Conservation (phyloP, 2,888 invertebrate genomes). For the Limnephilus lunatus region DNA sequence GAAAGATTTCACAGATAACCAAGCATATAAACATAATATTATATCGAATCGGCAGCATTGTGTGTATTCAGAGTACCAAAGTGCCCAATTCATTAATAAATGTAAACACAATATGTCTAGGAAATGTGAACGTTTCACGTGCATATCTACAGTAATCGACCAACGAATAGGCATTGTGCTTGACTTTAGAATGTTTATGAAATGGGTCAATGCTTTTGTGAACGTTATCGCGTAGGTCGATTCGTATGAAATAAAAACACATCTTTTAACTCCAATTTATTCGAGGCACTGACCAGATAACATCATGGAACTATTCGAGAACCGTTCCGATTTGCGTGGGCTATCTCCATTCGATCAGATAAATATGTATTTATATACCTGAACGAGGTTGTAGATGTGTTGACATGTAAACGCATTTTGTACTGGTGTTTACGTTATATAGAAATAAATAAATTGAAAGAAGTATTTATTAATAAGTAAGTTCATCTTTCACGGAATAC, state of each 20-base stretch:
- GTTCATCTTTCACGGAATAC: constrained; percentile 21
- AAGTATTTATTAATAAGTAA: constrained; percentile 7
- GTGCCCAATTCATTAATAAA: background rate
- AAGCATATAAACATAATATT: background rate
- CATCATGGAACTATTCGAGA: constrained; percentile 19
- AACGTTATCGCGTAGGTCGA: constrained; percentile 35
- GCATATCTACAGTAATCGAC: background rate
- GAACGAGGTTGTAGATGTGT: background rate
- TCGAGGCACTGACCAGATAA: constrained; percentile 6
- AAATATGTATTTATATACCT: background rate
- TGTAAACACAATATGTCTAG: background rate
- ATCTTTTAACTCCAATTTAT: constrained; percentile 41
- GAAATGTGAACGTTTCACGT: background rate
- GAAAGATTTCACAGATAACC: background rate
- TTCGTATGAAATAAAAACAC: constrained; percentile 19
- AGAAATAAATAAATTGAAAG: background rate
- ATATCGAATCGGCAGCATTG: background rate
- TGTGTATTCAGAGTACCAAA: background rate
- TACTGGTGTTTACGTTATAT: background rate
- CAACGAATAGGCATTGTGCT: background rate
- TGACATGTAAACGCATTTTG: background rate
- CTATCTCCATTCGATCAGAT: constrained; percentile 39
- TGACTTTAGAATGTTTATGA: background rate
- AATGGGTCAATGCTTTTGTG: constrained; percentile 41
- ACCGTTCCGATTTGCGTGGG: constrained; percentile 24